Evolutionary conservation across 2,113 vertebrate genomes (phyloP).

Genomic region (Sceloporus undulatus): DNA sequence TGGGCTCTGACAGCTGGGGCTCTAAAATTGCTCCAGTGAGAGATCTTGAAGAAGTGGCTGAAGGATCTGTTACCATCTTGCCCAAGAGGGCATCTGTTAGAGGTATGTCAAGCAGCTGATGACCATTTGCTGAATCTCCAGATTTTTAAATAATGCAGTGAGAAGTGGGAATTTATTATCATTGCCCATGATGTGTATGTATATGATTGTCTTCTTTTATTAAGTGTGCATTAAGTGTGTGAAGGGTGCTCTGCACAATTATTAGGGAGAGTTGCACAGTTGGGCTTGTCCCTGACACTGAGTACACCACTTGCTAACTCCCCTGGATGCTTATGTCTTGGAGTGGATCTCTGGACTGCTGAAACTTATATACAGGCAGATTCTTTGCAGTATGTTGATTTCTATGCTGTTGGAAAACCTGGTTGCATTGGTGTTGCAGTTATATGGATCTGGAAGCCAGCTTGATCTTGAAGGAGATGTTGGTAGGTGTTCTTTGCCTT

Average conservation of each 20-base stretch:
- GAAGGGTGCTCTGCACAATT: background rate
- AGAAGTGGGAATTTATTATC: background rate
- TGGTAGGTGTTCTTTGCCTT: background rate
- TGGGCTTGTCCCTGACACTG: background rate
- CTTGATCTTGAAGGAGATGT: background rate
- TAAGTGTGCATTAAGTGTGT: background rate
- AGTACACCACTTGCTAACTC: background rate
- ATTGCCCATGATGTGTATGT: background rate
- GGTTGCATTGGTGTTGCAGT: background rate
- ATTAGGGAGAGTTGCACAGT: background rate
- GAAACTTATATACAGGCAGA: background rate
- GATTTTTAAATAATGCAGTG: background rate
- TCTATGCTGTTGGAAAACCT: background rate
- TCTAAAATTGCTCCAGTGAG: constrained; percentile 92
- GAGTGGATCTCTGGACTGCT: background rate
- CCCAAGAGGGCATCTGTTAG: constrained; percentile 91
- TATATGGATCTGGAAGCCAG: background rate
- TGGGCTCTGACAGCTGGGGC: constrained; percentile 97
- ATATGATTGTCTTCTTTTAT: background rate
- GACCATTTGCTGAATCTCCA: background rate
- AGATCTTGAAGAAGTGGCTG: constrained; percentile 92
- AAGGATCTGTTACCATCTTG: constrained; percentile 93
- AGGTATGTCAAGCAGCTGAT: constrained; percentile 78
- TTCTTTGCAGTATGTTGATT: background rate
- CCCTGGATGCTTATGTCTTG: background rate